phyloP scores from a whole-genome alignment of 2,113 vertebrate genomes.

The Zosterops pallidus region DNA sequence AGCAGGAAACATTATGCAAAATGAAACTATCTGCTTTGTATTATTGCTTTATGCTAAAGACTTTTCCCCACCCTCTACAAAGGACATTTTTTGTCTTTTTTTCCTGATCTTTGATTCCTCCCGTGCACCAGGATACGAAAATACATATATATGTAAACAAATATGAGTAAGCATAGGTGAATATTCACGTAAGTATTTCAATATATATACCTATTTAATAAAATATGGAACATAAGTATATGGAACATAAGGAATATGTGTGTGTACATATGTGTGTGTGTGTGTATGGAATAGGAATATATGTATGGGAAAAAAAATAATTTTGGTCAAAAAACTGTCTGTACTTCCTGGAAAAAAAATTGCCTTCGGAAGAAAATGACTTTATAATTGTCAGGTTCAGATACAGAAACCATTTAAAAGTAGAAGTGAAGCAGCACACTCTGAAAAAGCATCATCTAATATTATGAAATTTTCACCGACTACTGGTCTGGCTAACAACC shows the following conservation, averaged over 20 bases:
- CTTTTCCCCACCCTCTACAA: neutral
- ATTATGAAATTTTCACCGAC: neutral
- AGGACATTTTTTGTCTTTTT: neutral
- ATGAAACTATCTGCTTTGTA: neutral
- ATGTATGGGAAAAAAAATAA: neutral
- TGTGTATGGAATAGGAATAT: neutral
- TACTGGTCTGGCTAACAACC: neutral
- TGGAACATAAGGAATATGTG: neutral
- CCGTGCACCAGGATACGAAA: neutral
- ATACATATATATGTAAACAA: neutral
- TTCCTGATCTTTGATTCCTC: neutral
- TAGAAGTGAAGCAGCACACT: neutral
- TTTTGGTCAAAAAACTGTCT: neutral
- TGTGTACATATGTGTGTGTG: rapidly evolving
- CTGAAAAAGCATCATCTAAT: neutral
- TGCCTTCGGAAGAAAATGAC: neutral
- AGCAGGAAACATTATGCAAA: rapidly evolving
- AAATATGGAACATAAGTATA: neutral
- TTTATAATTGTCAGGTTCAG: neutral
- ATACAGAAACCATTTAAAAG: neutral
- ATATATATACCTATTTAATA: neutral
- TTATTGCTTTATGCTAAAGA: neutral
- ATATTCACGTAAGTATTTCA: neutral
- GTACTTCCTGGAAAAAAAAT: neutral
- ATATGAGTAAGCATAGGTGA: neutral